Evolutionary conservation across 1,140 invertebrate genomes (phyloP), one percentile per base, ranked within the genome.

Genomic region (Drosophila pandora): DNA sequence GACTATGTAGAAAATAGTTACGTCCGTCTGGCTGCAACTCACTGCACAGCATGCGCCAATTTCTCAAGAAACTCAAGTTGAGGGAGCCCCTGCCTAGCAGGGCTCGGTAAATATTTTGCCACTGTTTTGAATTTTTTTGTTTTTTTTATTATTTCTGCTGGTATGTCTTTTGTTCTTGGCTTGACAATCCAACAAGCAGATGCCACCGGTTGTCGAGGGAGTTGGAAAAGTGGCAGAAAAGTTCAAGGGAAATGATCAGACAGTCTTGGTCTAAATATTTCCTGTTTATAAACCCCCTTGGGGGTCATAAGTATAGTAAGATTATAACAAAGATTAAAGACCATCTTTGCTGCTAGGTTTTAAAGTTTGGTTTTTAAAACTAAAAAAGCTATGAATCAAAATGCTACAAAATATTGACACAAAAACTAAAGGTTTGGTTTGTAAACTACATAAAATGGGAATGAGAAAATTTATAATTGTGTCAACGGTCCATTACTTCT

Each of bases 21-120:
- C 70, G 61, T 76, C 52, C 64, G 43, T 62, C 53, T 70, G 79
- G 64, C 62, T 72, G 68, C 61, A 41, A 67, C 77, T 74, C 82
- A 79, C 82, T 83, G 82, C 82, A 79, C 82, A 87, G 82, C 82
- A 88, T 87, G 82, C 82, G 82, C 82, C 82, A 87, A 88, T 87
- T 87, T 87, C 82, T 77, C 65, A 83, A 68, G 82, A 87, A 87
- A 89, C 50, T 62, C 76, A 52, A 81, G 63, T 67, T 28, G 63
- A 68, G 49, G 41, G 67, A 30, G 28, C 68, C 68, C 69, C 65
- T 76, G 61, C 65, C 54, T 64, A 59, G 64, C 76, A 65, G 61
- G 80, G 65, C 80, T 62, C 76, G 81, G 81, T 81, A 79, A 80
- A 83, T 79, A 87, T 88, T 81, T 87, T 87, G 82, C 82, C 79